phyloP scores from a whole-genome alignment of 2,888 invertebrate species.

The Aspidiotus rigidus region DNA sequence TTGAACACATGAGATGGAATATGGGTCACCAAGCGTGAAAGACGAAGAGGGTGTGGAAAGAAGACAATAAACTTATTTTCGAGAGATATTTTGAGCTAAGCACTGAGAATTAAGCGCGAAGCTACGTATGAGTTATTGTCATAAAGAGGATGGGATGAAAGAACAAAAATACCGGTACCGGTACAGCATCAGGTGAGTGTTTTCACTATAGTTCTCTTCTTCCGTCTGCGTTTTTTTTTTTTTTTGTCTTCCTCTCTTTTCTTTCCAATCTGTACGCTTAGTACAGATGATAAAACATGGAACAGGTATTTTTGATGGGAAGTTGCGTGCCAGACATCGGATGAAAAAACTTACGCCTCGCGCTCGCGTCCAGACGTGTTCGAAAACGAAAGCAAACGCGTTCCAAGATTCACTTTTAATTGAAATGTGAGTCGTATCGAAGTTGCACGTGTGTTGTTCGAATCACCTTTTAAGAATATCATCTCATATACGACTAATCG shows the following conservation, averaged over 20 bases:
- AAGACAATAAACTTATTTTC: no score
- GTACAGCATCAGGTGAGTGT: background rate
- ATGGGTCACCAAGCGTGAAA: no score
- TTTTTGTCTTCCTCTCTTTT: no score
- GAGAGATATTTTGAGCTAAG: no score
- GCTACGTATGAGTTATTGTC: no score
- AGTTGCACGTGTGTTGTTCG: background rate
- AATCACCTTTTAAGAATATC: background rate
- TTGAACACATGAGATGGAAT: no score
- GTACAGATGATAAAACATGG: no score
- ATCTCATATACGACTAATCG: background rate
- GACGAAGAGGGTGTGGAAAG: no score
- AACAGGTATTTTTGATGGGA: slow-evolving; percentile 2
- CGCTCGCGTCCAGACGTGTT: slow-evolving; percentile 13
- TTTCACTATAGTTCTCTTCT: no score
- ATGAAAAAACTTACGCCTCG: background rate
- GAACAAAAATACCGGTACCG: slow-evolving; percentile 7
- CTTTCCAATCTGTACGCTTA: no score
- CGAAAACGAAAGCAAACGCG: slow-evolving; percentile 5
- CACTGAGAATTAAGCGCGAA: no score
- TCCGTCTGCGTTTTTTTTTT: no score
- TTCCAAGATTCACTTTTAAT: slow-evolving; percentile 25
- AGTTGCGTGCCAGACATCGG: slow-evolving; percentile 1
- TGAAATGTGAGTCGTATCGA: background rate
- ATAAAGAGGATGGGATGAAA: background rate